A percentile compares a stretch with the other conserved stretches of the same genome.
phyloP scores from a whole-genome alignment of 1,140 invertebrate species.

The Eueides isabella region DNA sequence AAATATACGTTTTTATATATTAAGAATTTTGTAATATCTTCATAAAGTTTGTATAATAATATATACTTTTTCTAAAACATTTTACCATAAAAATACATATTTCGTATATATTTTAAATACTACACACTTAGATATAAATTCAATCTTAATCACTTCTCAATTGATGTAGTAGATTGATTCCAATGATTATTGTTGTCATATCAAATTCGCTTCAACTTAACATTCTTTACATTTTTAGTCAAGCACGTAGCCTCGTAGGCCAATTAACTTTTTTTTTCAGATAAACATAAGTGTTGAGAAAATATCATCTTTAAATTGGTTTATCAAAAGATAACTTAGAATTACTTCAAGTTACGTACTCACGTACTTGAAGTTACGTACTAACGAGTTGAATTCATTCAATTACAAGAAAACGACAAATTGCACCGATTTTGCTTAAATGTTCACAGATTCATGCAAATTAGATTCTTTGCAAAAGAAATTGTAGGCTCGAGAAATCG shows the following conservation, averaged over 20 bases:
- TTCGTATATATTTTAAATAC: conserved; percentile 21
- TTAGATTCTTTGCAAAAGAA: conserved; percentile 27
- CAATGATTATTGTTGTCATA: conserved; percentile 10
- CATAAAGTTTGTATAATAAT: conserved; percentile 18
- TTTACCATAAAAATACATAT: conserved; percentile 11
- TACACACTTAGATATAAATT: conserved; percentile 14
- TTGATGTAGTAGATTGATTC: background rate
- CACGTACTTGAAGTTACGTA: background rate
- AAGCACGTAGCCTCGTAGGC: conserved; percentile 9
- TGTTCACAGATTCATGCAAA: conserved; percentile 29
- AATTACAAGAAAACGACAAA: background rate
- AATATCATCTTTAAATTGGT: background rate
- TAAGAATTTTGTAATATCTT: conserved; percentile 15
- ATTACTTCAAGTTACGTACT: background rate
- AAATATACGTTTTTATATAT: conserved; percentile 1
- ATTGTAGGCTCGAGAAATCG: conserved; percentile 18
- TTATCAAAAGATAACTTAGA: background rate
- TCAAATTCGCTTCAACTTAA: conserved; percentile 7
- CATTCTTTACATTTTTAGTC: background rate
- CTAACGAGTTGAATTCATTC: background rate
- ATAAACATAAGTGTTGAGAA: background rate
- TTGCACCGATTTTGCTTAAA: conserved; percentile 24
- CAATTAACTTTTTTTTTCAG: conserved; percentile 13
- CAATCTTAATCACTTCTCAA: conserved; percentile 16
- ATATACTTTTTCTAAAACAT: conserved; percentile 16